Percentiles rank a stretch among this genome's conserved stretches.
Conservation (phyloP, 1,140 invertebrate species). For the Manduca sexta region DNA sequence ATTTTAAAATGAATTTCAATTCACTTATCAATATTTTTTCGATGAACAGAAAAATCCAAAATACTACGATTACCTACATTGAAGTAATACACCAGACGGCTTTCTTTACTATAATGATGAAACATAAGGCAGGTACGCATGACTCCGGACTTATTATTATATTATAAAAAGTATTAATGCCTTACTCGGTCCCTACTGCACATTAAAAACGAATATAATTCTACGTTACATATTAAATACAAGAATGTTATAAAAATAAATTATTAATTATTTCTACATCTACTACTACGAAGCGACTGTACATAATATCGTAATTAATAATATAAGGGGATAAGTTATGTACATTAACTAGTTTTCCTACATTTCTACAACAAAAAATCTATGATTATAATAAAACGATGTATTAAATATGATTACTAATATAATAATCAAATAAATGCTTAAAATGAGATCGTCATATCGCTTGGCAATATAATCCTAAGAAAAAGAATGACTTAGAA, state of each 20-base stretch:
- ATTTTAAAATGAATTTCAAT: conserved; percentile 38
- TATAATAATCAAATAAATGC: too few relatives aligned
- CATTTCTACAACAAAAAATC: too few relatives aligned
- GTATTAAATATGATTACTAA: conserved; percentile 3
- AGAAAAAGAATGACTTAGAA: conserved; percentile 3
- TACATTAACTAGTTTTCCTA: background rate
- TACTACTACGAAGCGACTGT: background rate
- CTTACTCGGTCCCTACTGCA: background rate
- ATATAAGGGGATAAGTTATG: background rate
- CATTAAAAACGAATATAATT: background rate
- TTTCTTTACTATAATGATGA: too few relatives aligned
- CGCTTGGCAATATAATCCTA: conserved; percentile 59
- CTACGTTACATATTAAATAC: background rate
- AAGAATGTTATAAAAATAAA: conserved; percentile 4
- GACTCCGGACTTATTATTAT: background rate
- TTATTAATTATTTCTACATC: conserved; percentile 1
- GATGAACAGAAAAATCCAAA: background rate
- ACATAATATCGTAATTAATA: background rate
- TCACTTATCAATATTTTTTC: background rate
- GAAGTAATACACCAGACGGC: background rate
- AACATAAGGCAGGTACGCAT: background rate
- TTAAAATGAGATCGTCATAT: conserved; percentile 58
- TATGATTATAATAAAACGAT: background rate
- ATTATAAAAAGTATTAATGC: background rate
- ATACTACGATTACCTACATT: background rate